A percentile compares a stretch with the other conserved stretches of the same genome.
Conservation (phyloP, 2,797 vertebrate genomes). For the Thalassophryne amazonica region DNA sequence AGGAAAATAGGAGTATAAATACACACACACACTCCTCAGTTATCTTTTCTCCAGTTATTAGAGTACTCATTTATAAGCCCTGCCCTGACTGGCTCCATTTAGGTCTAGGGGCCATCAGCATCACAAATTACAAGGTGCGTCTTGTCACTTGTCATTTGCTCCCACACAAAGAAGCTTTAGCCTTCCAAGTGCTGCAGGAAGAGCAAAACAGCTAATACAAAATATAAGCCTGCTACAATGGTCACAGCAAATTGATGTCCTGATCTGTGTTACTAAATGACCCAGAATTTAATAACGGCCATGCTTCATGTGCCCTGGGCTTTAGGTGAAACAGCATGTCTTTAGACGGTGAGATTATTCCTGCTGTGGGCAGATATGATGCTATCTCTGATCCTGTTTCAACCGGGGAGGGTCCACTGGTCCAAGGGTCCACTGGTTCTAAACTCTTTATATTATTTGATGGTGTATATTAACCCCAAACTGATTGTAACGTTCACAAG, state of each 20-base stretch:
- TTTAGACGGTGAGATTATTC: not conserved
- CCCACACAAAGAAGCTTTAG: not conserved
- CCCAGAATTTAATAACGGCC: conserved; percentile 33
- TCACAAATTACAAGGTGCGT: conserved; percentile 14
- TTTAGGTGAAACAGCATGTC: not conserved
- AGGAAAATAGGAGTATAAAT: not conserved
- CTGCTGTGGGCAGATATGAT: not conserved
- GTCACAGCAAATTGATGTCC: conserved; percentile 15
- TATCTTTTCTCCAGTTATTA: conserved; percentile 16
- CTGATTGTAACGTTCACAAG: too few species aligned
- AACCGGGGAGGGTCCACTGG: too few species aligned
- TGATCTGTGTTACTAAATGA: conserved; percentile 28
- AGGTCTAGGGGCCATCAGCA: conserved; percentile 8
- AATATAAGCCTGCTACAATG: conserved; percentile 14
- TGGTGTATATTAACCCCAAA: too few species aligned
- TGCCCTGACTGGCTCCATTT: not conserved
- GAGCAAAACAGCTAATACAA: conserved; percentile 28
- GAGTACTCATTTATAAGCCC: conserved; percentile 16
- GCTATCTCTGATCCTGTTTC: not conserved
- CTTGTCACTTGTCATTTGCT: conserved; percentile 47
- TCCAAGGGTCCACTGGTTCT: too few species aligned
- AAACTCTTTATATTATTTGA: too few species aligned
- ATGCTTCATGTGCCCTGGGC: conserved; percentile 7
- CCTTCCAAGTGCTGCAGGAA: conserved; percentile 29
- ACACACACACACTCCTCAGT: not conserved